A percentile compares a stretch with the other conserved stretches of the same genome.
These are phyloP conservation scores for Sisor rabdophorus DNA, from an alignment of 2,113 vertebrate species.

Conservation along the genomic window DNA sequence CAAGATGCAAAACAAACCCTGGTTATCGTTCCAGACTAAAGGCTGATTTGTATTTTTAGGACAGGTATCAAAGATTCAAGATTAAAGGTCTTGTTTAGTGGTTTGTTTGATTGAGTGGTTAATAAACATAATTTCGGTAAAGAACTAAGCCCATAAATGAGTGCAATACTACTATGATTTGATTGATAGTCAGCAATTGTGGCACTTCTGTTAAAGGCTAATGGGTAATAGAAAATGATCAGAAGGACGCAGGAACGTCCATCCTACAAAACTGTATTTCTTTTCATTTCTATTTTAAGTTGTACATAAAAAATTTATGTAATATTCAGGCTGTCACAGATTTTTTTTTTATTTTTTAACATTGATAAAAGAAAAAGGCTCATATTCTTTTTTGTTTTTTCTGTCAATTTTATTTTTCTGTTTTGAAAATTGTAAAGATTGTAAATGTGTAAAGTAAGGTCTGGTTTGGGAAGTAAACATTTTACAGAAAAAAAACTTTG, in stretches of 20 bases:
- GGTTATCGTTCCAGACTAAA: conserved; percentile 25
- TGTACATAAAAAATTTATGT: conserved; percentile 37
- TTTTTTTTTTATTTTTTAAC: conserved; percentile 59
- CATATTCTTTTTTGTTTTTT: conserved; percentile 51
- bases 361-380: conserved; percentile 53
- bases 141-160: conserved; percentile 40
- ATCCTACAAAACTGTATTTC: conserved; percentile 42
- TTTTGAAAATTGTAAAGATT: conserved; percentile 58
- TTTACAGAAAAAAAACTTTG: conserved; percentile 63
- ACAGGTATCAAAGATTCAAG: not conserved
- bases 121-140: conserved; percentile 31
- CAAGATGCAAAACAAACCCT: conserved; percentile 1
- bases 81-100: conserved; percentile 15
- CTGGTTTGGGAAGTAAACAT: conserved; percentile 69
- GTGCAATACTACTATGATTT: conserved; percentile 62
- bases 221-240: conserved; percentile 46
- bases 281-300: conserved; percentile 58
- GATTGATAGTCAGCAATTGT: conserved; percentile 36
- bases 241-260: conserved; percentile 52
- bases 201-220: conserved; percentile 47
- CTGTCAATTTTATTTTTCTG: conserved; percentile 30
- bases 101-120: too few relatives aligned
- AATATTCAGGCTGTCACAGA: conserved; percentile 49
- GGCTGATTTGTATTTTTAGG: conserved; percentile 27
- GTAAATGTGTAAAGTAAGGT: conserved; percentile 75